phyloP scores from a whole-genome alignment of 2,797 vertebrate species.

The Mallotus villosus region DNA sequence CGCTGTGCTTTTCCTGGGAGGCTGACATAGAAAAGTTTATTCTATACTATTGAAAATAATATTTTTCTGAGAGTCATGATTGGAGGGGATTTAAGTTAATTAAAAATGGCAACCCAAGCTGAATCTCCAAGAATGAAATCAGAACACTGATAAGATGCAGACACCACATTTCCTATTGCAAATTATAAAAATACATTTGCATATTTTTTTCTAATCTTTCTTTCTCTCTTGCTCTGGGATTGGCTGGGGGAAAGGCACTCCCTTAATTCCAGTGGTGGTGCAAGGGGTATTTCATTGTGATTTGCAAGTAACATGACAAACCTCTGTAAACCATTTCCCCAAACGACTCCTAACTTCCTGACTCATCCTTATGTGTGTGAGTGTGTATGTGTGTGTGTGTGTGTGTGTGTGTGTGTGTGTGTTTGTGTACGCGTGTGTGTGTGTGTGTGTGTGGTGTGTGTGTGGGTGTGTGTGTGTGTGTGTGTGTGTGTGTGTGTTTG shows the following conservation, averaged over 20 bases:
- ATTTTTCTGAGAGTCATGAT: conserved; percentile 24
- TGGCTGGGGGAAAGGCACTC: neutral
- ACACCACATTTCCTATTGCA: conserved; percentile 26
- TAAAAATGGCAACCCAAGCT: conserved; percentile 34
- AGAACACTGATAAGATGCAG: conserved; percentile 43
- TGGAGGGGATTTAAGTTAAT: conserved; percentile 38
- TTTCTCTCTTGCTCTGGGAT: conserved; percentile 5
- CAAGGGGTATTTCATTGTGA: neutral
- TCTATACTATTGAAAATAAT: conserved; percentile 25
- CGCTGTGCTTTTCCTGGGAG: conserved; percentile 6
- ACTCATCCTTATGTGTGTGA: no score
- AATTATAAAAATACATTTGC: conserved; percentile 32
- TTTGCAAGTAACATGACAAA: no score
- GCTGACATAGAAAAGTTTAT: conserved; percentile 20
- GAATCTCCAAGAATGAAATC: conserved; percentile 46
- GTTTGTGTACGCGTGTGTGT: no score
- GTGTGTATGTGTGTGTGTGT: no score
- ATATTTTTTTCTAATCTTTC: conserved; percentile 16
- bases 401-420: no score
- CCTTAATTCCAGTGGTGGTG: neutral
- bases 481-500: no score
- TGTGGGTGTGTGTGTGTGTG: no score
- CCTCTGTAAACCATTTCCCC: no score
- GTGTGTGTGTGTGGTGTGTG: no score
- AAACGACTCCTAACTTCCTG: no score